phyloP scores from a whole-genome alignment of 2,888 invertebrate genomes.

The Serripes groenlandicus region DNA sequence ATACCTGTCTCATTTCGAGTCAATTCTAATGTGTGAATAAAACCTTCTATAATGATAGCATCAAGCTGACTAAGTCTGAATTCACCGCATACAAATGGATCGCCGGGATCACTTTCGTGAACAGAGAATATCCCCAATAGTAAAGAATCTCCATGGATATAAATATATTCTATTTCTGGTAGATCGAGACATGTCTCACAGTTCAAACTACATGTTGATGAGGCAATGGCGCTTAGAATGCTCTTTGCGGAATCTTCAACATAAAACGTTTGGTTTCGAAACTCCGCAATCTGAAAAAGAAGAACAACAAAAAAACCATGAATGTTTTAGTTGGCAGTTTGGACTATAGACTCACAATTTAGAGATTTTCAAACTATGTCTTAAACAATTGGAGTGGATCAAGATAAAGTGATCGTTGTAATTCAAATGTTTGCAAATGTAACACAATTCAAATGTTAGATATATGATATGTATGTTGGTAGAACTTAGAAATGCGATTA shows the following conservation, averaged over 20 bases:
- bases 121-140: slow-evolving; percentile 80
- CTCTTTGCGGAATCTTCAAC: background rate
- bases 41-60: slow-evolving; percentile 77
- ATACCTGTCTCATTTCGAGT: slow-evolving; percentile 66
- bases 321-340: no score
- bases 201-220: slow-evolving; percentile 69
- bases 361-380: no score
- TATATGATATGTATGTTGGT: no score
- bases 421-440: no score
- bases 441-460: no score
- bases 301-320: no score
- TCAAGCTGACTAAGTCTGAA: slow-evolving; percentile 75
- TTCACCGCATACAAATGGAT: slow-evolving; percentile 73
- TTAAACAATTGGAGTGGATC: no score
- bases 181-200: slow-evolving; percentile 70
- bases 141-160: slow-evolving; percentile 74
- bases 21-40: slow-evolving; percentile 72
- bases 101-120: slow-evolving; percentile 66
- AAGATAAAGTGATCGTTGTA: no score
- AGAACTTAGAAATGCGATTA: no score
- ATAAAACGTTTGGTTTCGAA: slow-evolving; percentile 36
- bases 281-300: slow-evolving; percentile 66
- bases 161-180: slow-evolving; percentile 67
- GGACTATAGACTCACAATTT: no score
- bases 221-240: slow-evolving; percentile 26